Evolutionary conservation across 2,888 invertebrate species (phyloP).

Genomic region (Uropetala carovei): DNA sequence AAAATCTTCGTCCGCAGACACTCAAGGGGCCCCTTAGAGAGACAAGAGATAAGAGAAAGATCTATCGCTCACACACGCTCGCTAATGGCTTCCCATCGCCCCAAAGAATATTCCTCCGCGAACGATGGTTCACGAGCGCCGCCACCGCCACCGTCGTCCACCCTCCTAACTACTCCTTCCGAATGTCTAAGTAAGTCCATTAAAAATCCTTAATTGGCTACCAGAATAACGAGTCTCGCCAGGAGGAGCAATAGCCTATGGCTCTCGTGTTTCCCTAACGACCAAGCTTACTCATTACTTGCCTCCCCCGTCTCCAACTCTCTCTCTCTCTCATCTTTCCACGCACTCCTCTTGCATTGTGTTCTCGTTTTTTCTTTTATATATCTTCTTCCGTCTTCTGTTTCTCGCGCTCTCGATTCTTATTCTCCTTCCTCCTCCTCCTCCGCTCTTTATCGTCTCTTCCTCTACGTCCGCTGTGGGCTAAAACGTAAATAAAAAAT

Average conservation of each 20-base stretch:
- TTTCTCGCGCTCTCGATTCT: background rate
- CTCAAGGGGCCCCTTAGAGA: no score
- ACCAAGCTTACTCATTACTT: background rate
- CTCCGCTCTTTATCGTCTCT: background rate
- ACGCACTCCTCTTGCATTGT: background rate
- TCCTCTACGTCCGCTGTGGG: background rate
- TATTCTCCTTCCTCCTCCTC: background rate
- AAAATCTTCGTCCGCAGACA: no score
- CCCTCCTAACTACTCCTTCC: background rate
- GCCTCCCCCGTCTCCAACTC: background rate
- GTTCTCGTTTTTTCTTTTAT: background rate
- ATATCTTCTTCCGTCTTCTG: background rate
- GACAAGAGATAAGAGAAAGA: no score
- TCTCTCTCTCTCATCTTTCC: background rate
- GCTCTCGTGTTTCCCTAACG: background rate
- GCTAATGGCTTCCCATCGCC: background rate
- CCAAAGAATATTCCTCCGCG: background rate
- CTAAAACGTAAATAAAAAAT: background rate
- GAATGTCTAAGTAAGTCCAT: constrained; percentile 55
- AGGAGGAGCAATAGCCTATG: constrained; percentile 50
- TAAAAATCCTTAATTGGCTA: constrained; percentile 57
- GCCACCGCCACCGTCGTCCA: background rate
- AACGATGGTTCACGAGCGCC: constrained; percentile 10
- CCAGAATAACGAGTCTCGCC: constrained; percentile 47
- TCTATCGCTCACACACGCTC: no score